Evolutionary conservation across 2,888 invertebrate genomes (phyloP), one percentile per base, ranked within the genome.

Genomic region (Drosophila robusta): DNA sequence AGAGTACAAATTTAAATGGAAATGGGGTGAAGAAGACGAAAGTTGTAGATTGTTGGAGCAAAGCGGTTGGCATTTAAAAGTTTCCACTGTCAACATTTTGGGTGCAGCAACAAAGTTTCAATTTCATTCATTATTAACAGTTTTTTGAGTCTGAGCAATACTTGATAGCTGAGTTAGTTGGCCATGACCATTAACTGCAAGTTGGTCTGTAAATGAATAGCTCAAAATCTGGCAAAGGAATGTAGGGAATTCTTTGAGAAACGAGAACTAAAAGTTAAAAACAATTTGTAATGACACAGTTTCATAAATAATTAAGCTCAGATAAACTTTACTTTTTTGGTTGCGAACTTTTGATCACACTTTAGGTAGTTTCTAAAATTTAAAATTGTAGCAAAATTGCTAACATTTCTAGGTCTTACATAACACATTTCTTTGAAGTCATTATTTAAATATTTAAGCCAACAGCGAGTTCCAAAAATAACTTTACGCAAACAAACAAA

Each of bases 81-180:
- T 72, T 75, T 70, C 39, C 11, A 38, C 26, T 42, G 42, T 46
- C 60, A 73, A 65, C 54, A 58, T 61, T 70, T 56, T 56, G 32
- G 14, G 45, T 42, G 11, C 14, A 24, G 22, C n/a, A 32, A 14
- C 38, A 69, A 82, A 82, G 56, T 82, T 80, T 70, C 24, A 22
- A 60, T 63, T 80, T 51, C 69, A 72, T 85, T 73, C 50, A 70
- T 82, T 79, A 85, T 85, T 75, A 69, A 81, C 54, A 60, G 38
- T 57, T 66, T 63, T 64, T 50, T 51, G 32, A 63, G 47, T 47
- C 16, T 29, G 41, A 26, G 12, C 18, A 50, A 11, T 18, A 18
- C 22, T 29, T 38, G 58, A 51, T 64, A 60, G 39, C 54, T 29
- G 29, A 9, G 29, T 9, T 29, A 9, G 29, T 29, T 29, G 3